Evolutionary conservation across 2,888 invertebrate species (phyloP), one percentile per base, ranked within the genome.

Genomic region (Hemistola chrysoprasaria): DNA sequence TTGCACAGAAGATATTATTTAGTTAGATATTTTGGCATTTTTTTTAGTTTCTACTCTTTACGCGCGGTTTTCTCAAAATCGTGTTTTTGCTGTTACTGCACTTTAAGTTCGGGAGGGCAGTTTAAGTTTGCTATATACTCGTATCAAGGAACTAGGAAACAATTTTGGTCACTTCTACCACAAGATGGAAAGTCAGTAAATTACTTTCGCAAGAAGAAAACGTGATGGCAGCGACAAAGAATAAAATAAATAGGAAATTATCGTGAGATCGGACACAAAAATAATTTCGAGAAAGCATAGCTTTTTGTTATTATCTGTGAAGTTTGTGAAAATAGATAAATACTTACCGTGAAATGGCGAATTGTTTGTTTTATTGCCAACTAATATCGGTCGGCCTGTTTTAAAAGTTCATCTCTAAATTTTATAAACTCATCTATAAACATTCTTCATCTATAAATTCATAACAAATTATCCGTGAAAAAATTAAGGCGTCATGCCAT

Each of bases 331-430:
- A 20, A 39, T 21, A 29, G 43, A 38, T 22, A n/a, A 3, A 22
- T 29, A 31, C 30, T 20, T 25, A 39, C 43, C 26, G 38, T 39
- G 6, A 30, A 43, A 39, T 27, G 30, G 20, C 11, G 27, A 30
- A 34, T 38, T 11, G 38, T 44, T 39, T 11, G 38, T 44, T 43
- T 43, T 43, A 43, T 43, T 6, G 28, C 26, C 38, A 34, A 43
- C 34, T 43, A 38, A 43, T 38, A 43, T 32, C 11, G 9, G 2
- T 24, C 3, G 6, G 11, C 22, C 32, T 26, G 29, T 20, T 8
- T 10, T 31, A 25, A 29, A 25, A 29, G 30, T 30, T 9, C 16
- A 22, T 22, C 26, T 32, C 8, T 5, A 27, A 11, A 4, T 1
- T 8, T 28, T n/a, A 2, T 7, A 6, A 10, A 11, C 4, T n/a